These are phyloP conservation scores for Stercorarius parasiticus DNA, from an alignment of 2,113 vertebrate species.

Conservation along the genomic window DNA sequence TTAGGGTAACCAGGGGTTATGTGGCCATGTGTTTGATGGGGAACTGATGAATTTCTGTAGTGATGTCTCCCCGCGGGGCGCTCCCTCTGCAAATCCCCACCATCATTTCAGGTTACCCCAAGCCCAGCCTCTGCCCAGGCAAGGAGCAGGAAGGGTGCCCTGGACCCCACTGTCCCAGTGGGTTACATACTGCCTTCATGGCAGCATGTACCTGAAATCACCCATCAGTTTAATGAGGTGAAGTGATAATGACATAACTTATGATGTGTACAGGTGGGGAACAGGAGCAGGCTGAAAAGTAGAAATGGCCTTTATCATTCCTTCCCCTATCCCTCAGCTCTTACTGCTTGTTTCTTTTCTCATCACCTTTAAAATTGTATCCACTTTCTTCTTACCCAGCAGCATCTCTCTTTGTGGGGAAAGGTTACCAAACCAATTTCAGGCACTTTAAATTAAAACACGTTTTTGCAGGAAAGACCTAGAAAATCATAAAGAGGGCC, in stretches of 20 bases:
- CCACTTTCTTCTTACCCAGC: background rate
- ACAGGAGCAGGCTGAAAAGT: background rate
- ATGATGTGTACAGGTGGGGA: background rate
- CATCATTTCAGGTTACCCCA: background rate
- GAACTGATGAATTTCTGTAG: background rate
- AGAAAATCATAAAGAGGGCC: background rate
- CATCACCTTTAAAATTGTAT: background rate
- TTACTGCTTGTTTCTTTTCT: background rate
- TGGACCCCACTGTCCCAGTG: background rate
- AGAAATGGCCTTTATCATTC: background rate
- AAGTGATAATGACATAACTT: background rate
- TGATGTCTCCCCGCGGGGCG: background rate
- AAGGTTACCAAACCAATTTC: background rate
- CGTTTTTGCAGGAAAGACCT: background rate
- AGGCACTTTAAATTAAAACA: background rate
- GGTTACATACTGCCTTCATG: background rate
- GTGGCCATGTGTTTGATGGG: background rate
- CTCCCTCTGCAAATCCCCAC: background rate
- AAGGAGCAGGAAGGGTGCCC: background rate
- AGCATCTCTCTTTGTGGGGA: background rate
- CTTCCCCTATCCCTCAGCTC: background rate
- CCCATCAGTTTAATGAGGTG: background rate
- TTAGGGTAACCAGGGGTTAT: background rate
- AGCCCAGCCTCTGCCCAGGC: background rate
- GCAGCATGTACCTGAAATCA: background rate